Percentiles rank a stretch among this genome's conserved stretches.
Evolutionary conservation across 1,140 invertebrate species (phyloP).

Genomic region (Bombus soroeensis): DNA sequence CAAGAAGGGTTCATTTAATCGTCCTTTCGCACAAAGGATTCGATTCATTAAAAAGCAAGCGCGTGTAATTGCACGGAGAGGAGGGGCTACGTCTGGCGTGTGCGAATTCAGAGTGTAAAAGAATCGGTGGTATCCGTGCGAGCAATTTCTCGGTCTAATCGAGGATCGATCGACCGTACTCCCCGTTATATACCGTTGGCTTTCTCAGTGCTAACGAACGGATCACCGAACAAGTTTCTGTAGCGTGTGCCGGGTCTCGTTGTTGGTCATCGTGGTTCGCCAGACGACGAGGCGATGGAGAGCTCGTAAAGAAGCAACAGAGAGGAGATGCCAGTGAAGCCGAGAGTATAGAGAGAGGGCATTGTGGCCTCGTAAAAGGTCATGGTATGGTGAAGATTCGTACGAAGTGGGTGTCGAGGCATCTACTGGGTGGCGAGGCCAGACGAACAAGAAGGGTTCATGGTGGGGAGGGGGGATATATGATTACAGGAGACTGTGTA

Average conservation of each 20-base stretch:
- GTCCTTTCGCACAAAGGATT: neutral
- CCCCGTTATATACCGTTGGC: neutral
- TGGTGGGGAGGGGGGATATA: constrained; percentile 36
- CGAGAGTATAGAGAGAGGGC: constrained; percentile 8
- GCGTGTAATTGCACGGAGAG: constrained; percentile 26
- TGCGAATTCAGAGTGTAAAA: constrained; percentile 1
- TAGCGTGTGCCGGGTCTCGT: neutral
- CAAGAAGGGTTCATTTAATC: neutral
- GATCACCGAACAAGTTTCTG: constrained; percentile 12
- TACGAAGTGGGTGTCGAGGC: constrained; percentile 56
- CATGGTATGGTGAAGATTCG: constrained; percentile 56
- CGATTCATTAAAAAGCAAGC: constrained; percentile 21
- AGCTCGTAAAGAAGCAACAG: constrained; percentile 1
- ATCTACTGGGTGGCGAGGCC: constrained; percentile 27
- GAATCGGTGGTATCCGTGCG: constrained; percentile 1
- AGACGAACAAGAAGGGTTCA: constrained; percentile 15
- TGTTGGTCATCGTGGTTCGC: neutral
- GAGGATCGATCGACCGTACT: constrained; percentile 29
- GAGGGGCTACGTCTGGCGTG: neutral
- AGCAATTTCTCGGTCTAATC: constrained; percentile 50
- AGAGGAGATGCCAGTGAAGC: neutral
- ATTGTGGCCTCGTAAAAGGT: constrained; percentile 56
- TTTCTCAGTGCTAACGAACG: constrained; percentile 31
- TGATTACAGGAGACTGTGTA: constrained; percentile 66
- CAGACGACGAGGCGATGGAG: neutral